Conservation (phyloP, 2,888 invertebrate species). For the Drosophila nr. perissopoda region DNA sequence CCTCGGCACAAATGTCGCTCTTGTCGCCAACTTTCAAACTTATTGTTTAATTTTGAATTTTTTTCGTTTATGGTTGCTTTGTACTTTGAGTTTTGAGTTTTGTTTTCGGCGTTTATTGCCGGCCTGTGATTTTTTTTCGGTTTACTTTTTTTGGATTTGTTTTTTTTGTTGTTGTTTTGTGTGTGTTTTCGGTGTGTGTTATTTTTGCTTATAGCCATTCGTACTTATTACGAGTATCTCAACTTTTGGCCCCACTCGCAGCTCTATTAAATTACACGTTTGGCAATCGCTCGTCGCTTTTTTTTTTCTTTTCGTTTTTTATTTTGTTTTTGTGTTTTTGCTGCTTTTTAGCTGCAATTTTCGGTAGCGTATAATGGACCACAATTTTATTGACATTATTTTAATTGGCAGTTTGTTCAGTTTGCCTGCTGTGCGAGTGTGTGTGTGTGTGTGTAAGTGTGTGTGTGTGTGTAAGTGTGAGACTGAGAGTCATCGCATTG, state of each 20-base stretch:
- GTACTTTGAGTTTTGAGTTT: slow-evolving; percentile 68
- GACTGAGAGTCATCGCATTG: slow-evolving; percentile 40
- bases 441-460: slow-evolving; percentile 11
- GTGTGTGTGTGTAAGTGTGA: slow-evolving; percentile 22
- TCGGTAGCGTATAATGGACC: slow-evolving; percentile 77
- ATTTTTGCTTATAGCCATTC: slow-evolving; percentile 16
- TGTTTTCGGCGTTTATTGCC: slow-evolving; percentile 68
- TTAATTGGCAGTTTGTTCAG: slow-evolving; percentile 78
- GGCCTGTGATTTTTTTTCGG: slow-evolving; percentile 65
- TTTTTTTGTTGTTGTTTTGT: slow-evolving; percentile 10
- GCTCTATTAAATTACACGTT: slow-evolving; percentile 73
- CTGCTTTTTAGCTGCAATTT: slow-evolving; percentile 65
- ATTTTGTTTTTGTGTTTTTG: slow-evolving; percentile 8
- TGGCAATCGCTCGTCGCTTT: slow-evolving; percentile 68
- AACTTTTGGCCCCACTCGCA: slow-evolving; percentile 73
- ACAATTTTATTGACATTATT: slow-evolving; percentile 82
- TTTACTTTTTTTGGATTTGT: slow-evolving; percentile 1
- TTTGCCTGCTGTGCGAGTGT: slow-evolving; percentile 11
- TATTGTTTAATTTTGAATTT: slow-evolving; percentile 68
- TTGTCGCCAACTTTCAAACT: slow-evolving; percentile 64
- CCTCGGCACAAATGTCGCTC: background rate
- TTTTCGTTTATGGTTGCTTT: slow-evolving; percentile 66
- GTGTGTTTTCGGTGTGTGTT: background rate
- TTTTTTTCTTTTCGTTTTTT: background rate
- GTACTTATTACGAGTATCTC: slow-evolving; percentile 60